Evolutionary conservation across 2,888 invertebrate species (phyloP), one percentile per base, ranked within the genome.

Genomic region (Oegoconia quadripuncta): DNA sequence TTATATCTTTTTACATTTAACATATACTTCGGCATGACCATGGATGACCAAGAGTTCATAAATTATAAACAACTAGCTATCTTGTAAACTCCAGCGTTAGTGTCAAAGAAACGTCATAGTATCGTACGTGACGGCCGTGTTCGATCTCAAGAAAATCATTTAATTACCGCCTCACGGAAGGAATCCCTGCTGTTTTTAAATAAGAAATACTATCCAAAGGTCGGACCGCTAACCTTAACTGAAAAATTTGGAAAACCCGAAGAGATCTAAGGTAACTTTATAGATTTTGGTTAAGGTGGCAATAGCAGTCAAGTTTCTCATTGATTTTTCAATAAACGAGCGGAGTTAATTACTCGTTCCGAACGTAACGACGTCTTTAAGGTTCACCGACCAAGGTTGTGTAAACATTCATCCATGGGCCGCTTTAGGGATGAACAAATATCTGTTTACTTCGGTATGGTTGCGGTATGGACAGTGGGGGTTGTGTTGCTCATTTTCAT

Each of bases 321-420:
- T 79, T 74, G 79, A 79, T 78, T 80, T 80, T 79, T 74, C 69
- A 50, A 64, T 69, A 71, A 71, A 74, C 59, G 41, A 41, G 50
- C 50, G 46, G 46, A 54, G 71, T 70, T 69, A 74, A 72, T 64
- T 70, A 64, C n/a, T 66, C 37, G 41, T 30, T 8, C 11, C 14
- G 23, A 22, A 15, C 7, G 30, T 30, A 16, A n/a, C 15, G 18
- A 13, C 6, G 29, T 30, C 23, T 30, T 13, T 2, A 13, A 14
- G 37, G 28, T 33, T 27, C 32, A 23, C 17, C 11, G 41, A 27
- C 39, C 39, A 44, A 49, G 44, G 46, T 41, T 29, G 25, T 44
- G 44, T 48, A 51, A 50, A 52, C 47, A 49, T 37, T 33, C 26
- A 34, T 12, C 25, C 27, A 7, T 16, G 18, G 31, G 30, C 13